Evolutionary conservation across 2,888 invertebrate species (phyloP).

Genomic region (Melinopterus prodromus): DNA sequence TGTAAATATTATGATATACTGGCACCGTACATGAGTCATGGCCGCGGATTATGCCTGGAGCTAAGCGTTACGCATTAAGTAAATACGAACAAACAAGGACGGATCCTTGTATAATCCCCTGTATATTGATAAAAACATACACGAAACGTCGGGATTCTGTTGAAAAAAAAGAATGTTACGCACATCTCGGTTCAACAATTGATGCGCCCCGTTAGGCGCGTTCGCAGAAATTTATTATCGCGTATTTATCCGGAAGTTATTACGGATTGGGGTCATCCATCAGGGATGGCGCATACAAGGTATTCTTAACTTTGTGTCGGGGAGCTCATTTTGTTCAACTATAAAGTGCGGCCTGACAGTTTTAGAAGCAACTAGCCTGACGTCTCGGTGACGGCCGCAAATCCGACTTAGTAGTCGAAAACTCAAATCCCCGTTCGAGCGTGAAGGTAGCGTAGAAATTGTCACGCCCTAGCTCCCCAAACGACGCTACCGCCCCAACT

Average conservation of each 20-base stretch:
- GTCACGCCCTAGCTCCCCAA: slow-evolving; percentile 17
- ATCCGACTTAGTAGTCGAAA: slow-evolving; percentile 48
- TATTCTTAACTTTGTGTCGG: slow-evolving; percentile 35
- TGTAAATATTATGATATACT: no score
- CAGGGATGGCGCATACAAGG: slow-evolving; percentile 30
- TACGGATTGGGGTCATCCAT: background rate
- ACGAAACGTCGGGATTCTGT: no score
- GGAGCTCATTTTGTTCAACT: slow-evolving; percentile 42
- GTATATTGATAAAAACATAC: no score
- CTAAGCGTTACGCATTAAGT: no score
- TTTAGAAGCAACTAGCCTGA: slow-evolving; percentile 47
- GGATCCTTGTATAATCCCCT: no score
- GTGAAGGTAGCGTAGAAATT: slow-evolving; percentile 33
- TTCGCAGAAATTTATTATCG: no score
- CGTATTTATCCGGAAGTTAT: background rate
- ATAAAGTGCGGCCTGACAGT: slow-evolving; percentile 47
- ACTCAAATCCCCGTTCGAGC: slow-evolving; percentile 45
- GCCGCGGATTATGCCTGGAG: no score
- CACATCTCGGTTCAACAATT: no score
- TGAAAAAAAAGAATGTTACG: no score
- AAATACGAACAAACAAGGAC: no score
- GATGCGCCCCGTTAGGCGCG: no score
- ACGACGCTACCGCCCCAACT: slow-evolving; percentile 6
- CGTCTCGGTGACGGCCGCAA: slow-evolving; percentile 48
- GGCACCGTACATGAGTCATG: no score